Evolutionary conservation across 2,797 vertebrate genomes (phyloP).

Genomic region (Anabacerthia variegaticeps): DNA sequence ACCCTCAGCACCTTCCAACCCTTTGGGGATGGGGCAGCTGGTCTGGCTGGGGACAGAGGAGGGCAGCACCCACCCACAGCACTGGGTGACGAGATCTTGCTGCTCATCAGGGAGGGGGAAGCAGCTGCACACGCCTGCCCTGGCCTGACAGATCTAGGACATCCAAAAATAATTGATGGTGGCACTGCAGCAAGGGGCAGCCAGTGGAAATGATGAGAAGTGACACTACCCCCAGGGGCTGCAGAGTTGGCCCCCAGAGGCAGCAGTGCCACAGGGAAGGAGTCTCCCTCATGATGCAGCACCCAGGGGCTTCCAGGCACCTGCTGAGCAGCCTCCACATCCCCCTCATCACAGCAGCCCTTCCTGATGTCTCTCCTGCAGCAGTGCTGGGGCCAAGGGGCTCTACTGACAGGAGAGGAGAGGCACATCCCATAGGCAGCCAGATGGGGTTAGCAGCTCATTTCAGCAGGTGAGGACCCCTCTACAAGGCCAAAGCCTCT

Average conservation of each 20-base stretch:
- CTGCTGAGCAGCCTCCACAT: fast-evolving
- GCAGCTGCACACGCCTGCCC: not conserved
- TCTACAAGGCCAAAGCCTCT: not conserved
- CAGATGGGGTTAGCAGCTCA: fast-evolving
- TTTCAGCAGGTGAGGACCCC: not conserved
- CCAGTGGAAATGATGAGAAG: slow-evolving; percentile 30
- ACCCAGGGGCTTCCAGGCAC: not conserved
- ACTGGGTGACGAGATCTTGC: fast-evolving
- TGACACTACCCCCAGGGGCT: not conserved
- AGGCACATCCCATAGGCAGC: fast-evolving
- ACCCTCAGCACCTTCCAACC: not conserved
- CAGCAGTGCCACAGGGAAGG: not conserved
- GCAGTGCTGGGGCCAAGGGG: not conserved
- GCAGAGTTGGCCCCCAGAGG: fast-evolving
- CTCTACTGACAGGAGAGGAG: not conserved
- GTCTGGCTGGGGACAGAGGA: not conserved
- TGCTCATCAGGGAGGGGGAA: fast-evolving
- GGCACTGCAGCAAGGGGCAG: not conserved
- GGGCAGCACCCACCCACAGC: not conserved
- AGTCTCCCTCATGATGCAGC: fast-evolving
- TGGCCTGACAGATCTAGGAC: slow-evolving; percentile 64
- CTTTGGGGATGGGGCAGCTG: not conserved
- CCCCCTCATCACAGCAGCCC: not conserved
- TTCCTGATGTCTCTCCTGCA: fast-evolving
- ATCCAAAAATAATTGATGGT: slow-evolving; percentile 32